Conservation (phyloP, 2,113 vertebrate genomes). For the Gallinago jamesoni region DNA sequence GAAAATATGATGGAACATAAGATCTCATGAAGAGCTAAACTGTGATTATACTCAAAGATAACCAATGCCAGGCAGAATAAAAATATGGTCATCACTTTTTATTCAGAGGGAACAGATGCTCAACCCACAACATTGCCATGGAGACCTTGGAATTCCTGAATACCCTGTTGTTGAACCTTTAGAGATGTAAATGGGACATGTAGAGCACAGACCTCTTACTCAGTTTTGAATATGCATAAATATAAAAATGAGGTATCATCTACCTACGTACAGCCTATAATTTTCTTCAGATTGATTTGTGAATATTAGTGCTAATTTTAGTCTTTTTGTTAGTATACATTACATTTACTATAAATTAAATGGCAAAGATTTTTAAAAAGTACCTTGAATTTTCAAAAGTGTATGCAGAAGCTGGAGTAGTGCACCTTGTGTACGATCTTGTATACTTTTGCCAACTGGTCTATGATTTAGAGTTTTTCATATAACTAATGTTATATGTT, state of each 20-base stretch:
- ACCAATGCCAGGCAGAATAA: neutral
- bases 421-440: neutral
- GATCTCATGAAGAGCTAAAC: neutral
- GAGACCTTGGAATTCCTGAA: slow-evolving; percentile 1
- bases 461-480: neutral
- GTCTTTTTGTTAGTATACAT: neutral
- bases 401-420: neutral
- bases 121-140: neutral
- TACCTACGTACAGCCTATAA: neutral
- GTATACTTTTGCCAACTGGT: neutral
- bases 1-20: neutral
- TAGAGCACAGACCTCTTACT: neutral
- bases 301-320: slow-evolving; percentile 1
- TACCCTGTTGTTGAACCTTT: neutral
- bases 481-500: neutral
- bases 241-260: neutral
- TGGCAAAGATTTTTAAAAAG: neutral
- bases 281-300: slow-evolving; percentile 16
- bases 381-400: neutral
- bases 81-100: neutral
- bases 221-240: neutral
- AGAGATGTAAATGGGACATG: neutral
- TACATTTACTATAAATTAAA: neutral
- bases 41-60: neutral
- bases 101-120: neutral